Conservation (phyloP, 2,888 invertebrate genomes). For the Pomacea canaliculata region DNA sequence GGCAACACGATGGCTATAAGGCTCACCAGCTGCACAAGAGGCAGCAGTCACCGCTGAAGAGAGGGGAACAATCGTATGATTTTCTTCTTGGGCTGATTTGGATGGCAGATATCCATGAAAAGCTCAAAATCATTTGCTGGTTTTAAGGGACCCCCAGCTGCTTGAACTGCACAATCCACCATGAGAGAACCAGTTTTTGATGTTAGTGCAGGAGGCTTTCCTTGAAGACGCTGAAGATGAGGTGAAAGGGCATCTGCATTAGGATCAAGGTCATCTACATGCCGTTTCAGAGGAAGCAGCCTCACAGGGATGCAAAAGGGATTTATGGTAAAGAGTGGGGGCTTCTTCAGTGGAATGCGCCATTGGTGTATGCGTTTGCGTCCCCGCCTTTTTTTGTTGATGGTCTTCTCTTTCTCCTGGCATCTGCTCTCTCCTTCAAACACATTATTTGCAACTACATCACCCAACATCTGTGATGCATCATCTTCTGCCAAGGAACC, state of each 20-base stretch:
- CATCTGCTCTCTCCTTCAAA: not conserved
- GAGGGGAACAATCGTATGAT: too few species aligned
- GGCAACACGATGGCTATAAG: too few species aligned
- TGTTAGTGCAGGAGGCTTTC: not conserved
- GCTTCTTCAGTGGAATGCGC: conserved; percentile 39
- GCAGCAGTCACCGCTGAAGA: too few species aligned
- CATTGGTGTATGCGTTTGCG: conserved; percentile 12
- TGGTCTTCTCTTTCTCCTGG: not conserved
- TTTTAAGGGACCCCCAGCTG: too few species aligned
- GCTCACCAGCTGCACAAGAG: too few species aligned
- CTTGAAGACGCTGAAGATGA: not conserved
- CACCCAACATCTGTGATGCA: too few species aligned
- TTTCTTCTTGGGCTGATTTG: too few species aligned
- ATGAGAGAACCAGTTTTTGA: not conserved
- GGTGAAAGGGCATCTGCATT: not conserved
- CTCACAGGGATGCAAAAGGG: conserved; percentile 54
- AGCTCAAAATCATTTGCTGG: too few species aligned
- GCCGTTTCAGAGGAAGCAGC: conserved; percentile 27
- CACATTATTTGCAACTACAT: too few species aligned
- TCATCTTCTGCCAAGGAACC: too few species aligned
- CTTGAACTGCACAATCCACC: too few species aligned
- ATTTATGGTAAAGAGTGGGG: conserved; percentile 48
- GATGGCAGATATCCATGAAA: too few species aligned
- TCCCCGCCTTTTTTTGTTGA: not conserved
- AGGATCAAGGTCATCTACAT: not conserved